Conservation (phyloP, 2,888 invertebrate species). For the Molanna angustata region DNA sequence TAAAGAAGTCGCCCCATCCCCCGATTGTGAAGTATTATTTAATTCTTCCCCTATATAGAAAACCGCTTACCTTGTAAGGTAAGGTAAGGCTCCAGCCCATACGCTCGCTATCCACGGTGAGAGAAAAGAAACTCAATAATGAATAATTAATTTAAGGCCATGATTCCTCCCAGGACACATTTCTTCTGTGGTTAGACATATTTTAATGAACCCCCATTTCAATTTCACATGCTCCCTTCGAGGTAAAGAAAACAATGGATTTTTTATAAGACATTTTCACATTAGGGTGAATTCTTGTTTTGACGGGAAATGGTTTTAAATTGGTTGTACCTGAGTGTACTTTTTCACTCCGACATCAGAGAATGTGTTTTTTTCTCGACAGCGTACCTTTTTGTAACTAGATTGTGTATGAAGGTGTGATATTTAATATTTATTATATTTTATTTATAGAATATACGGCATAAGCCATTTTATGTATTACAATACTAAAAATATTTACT, state of each 20-base stretch:
- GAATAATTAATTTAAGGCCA: slow-evolving; percentile 32
- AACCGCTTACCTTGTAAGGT: slow-evolving; percentile 32
- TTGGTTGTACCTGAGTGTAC: no score
- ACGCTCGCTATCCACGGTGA: no score
- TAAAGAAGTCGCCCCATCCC: slow-evolving; percentile 27
- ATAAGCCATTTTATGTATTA: no score
- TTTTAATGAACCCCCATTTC: slow-evolving; percentile 30
- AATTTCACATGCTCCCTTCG: slow-evolving; percentile 7
- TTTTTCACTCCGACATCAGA: no score
- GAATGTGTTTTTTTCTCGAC: no score
- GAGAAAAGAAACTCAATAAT: slow-evolving; percentile 21
- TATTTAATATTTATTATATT: no score
- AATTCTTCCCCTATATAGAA: slow-evolving; percentile 31
- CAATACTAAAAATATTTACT: no score
- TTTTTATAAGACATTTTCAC: not conserved
- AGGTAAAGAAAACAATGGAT: slow-evolving; percentile 9
- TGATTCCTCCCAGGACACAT: slow-evolving; percentile 28
- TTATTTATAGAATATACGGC: no score
- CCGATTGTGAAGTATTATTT: slow-evolving; percentile 25
- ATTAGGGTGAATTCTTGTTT: not conserved
- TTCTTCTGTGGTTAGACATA: slow-evolving; percentile 26
- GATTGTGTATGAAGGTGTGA: no score
- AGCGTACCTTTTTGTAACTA: no score
- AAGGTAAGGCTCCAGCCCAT: no score
- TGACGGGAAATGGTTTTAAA: not conserved